Evolutionary conservation across 1,140 invertebrate species (phyloP).

Genomic region (Heliconius melpomene): DNA sequence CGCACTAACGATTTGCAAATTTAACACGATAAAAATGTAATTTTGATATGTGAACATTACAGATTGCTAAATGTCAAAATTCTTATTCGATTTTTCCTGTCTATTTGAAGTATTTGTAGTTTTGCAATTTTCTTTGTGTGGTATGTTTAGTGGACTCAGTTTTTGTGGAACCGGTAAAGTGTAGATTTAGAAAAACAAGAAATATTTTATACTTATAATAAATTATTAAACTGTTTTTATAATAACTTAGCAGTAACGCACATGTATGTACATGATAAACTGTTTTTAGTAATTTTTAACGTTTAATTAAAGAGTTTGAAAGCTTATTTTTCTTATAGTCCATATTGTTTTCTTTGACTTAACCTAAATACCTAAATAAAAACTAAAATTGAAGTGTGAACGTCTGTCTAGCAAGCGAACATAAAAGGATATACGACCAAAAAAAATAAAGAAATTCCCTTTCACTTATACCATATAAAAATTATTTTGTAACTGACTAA

Average conservation of each 20-base stretch:
- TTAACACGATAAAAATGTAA: background rate
- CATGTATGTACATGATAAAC: too few species aligned
- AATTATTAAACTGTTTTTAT: too few species aligned
- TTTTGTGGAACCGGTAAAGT: too few species aligned
- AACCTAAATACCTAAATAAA: background rate
- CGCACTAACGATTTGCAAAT: background rate
- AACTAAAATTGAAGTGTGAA: slow-evolving; percentile 11
- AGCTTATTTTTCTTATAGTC: too few species aligned
- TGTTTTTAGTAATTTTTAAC: too few species aligned
- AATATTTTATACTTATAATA: too few species aligned
- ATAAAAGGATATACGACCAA: background rate
- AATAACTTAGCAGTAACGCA: too few species aligned
- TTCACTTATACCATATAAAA: slow-evolving; percentile 16
- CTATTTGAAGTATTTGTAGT: background rate
- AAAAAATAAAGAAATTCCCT: background rate
- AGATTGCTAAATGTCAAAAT: background rate
- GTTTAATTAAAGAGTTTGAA: too few species aligned
- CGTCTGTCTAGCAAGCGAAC: background rate
- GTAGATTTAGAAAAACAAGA: too few species aligned
- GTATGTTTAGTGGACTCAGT: too few species aligned
- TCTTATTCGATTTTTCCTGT: background rate
- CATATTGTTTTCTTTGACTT: too few species aligned
- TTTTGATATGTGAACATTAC: background rate
- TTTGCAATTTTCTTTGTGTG: too few species aligned
- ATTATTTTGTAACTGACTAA: slow-evolving; percentile 45